phyloP scores from a whole-genome alignment of 2,888 invertebrate genomes.

The Cremastobaeus sp. region DNA sequence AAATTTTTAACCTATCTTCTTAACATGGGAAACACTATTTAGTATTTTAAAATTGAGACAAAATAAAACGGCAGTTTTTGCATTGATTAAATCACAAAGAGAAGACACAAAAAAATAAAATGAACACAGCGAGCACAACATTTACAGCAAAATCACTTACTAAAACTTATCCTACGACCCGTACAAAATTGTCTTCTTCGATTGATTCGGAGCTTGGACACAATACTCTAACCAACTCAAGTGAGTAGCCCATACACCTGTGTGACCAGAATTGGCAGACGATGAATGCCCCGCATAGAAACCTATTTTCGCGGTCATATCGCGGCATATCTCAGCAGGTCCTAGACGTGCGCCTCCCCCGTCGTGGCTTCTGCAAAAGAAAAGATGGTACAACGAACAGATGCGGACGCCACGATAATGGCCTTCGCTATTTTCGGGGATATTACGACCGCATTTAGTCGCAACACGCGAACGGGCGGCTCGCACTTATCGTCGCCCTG shows the following conservation, averaged over 20 bases:
- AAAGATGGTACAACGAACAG: constrained; percentile 45
- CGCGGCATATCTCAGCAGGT: constrained; percentile 65
- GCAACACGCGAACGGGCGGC: constrained; percentile 60
- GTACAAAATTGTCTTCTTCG: no score
- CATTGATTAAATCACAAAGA: no score
- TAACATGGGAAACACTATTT: no score
- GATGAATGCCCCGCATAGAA: constrained; percentile 70
- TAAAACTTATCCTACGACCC: no score
- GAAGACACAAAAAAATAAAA: no score
- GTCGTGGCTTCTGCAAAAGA: constrained; percentile 41
- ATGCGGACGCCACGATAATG: constrained; percentile 58
- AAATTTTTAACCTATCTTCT: no score
- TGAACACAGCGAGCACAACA: no score
- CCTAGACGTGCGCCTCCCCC: constrained; percentile 49
- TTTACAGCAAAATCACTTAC: no score
- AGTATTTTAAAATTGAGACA: no score
- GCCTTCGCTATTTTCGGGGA: constrained; percentile 77
- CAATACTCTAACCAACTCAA: no score
- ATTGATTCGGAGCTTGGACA: no score
- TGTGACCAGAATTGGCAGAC: constrained; percentile 68
- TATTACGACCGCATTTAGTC: constrained; percentile 70
- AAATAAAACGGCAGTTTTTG: no score
- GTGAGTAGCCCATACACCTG: constrained; percentile 16
- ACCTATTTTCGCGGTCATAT: constrained; percentile 73
- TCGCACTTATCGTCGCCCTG: constrained; percentile 61